phyloP scores from a whole-genome alignment of 37 sponge, comb jelly and placozoan genomes.

The Amphimedon queenslandica region DNA sequence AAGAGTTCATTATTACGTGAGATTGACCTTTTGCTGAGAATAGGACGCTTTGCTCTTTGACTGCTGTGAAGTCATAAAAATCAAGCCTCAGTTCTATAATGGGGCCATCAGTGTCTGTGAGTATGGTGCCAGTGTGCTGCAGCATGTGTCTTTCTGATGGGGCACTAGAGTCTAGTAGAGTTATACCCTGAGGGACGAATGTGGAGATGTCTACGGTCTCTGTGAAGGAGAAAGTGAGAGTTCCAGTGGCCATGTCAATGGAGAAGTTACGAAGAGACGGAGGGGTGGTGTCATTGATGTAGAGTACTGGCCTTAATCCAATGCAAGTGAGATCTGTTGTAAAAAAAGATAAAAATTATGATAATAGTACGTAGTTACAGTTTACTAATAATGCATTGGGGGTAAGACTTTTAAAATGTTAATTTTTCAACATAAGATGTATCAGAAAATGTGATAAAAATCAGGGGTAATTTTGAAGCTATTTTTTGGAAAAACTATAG shows the following conservation, averaged over 20 bases:
- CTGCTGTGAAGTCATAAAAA: slow-evolving; percentile 53
- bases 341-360: too few species aligned
- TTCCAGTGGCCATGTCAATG: slow-evolving; percentile 59
- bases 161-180: slow-evolving; percentile 38
- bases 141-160: slow-evolving; percentile 37
- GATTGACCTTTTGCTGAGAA: slow-evolving; percentile 45
- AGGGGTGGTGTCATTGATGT: slow-evolving; percentile 73
- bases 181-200: slow-evolving; percentile 49
- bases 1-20: slow-evolving; percentile 39
- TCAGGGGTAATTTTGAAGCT: too few species aligned
- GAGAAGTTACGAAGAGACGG: slow-evolving; percentile 59
- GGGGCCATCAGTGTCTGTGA: slow-evolving; percentile 50
- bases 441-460: background rate
- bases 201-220: slow-evolving; percentile 81
- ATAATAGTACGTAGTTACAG: background rate
- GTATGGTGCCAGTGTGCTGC: slow-evolving; percentile 24
- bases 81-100: slow-evolving; percentile 42
- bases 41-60: slow-evolving; percentile 57
- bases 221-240: slow-evolving; percentile 54
- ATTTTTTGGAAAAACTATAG: too few species aligned
- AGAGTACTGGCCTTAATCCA: slow-evolving; percentile 48
- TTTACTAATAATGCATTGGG: background rate
- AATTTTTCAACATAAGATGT: background rate
- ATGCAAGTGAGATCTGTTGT: slow-evolving; percentile 77
- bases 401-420: background rate